These are phyloP conservation scores for Callaeas wilsoni DNA, from an alignment of 2,113 vertebrate species.

Conservation along the genomic window DNA sequence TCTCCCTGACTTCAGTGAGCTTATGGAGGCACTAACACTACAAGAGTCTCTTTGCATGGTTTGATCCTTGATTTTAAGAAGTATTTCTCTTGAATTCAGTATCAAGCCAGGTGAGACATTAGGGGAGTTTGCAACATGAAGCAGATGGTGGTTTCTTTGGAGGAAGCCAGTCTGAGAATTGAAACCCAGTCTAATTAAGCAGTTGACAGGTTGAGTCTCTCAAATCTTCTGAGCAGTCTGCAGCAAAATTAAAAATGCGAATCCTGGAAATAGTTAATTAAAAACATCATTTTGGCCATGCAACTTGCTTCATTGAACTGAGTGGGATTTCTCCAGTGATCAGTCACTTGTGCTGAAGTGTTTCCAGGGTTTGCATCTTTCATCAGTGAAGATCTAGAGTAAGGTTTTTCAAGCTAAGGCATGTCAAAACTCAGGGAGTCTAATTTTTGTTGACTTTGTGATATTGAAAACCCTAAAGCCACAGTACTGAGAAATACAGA, in stretches of 20 bases:
- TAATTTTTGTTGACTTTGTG: neutral
- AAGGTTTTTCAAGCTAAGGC: neutral
- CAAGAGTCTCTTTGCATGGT: neutral
- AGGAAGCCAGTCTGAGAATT: slow-evolving; percentile 10
- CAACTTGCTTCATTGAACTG: neutral
- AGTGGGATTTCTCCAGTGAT: neutral
- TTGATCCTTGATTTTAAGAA: neutral
- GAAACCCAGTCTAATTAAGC: neutral
- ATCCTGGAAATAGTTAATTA: slow-evolving; percentile 2
- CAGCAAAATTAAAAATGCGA: slow-evolving; percentile 5
- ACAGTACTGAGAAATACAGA: neutral
- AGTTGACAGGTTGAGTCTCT: slow-evolving; percentile 5
- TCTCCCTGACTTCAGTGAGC: neutral
- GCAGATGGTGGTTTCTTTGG: neutral
- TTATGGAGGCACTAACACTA: neutral
- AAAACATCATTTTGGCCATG: neutral
- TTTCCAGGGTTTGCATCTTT: neutral
- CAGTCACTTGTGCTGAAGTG: neutral
- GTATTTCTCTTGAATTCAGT: neutral
- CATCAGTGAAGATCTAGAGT: neutral
- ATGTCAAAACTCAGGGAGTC: neutral
- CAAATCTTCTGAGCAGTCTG: slow-evolving; percentile 24
- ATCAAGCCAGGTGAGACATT: neutral
- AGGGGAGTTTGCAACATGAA: neutral
- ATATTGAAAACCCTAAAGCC: neutral